phyloP scores from a whole-genome alignment of 2,888 invertebrate genomes.

The Brachypalpus laphriformis region DNA sequence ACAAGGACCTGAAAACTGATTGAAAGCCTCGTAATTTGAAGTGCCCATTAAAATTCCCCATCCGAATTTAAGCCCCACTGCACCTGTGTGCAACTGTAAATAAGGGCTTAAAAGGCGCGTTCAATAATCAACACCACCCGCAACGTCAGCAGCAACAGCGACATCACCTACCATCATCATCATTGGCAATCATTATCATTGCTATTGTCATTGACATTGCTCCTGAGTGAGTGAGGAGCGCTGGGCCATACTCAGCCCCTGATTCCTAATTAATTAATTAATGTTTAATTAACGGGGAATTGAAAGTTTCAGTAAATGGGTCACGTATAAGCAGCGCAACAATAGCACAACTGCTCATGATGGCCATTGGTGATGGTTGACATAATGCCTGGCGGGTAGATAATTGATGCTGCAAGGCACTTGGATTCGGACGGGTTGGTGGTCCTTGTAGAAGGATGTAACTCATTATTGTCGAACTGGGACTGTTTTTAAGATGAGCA shows the following conservation, averaged over 20 bases:
- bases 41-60: neutral
- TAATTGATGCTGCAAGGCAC: conserved; percentile 24
- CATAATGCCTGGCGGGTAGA: neutral
- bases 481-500: conserved; percentile 21
- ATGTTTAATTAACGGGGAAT: conserved; percentile 53
- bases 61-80: neutral
- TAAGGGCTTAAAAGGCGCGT: neutral
- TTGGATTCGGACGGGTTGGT: too few relatives aligned
- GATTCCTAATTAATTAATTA: conserved; percentile 44
- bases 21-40: neutral
- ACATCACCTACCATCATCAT: too few relatives aligned
- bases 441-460: neutral
- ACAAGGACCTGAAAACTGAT: neutral
- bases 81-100: neutral
- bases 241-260: neutral
- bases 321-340: conserved; percentile 34
- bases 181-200: neutral
- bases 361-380: conserved; percentile 14
- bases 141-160: too few relatives aligned
- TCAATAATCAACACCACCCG: neutral
- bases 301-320: conserved; percentile 50
- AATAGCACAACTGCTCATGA: conserved; percentile 17
- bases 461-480: conserved; percentile 31
- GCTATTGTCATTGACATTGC: conserved; percentile 2
- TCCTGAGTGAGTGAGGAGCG: neutral